Percentiles rank a stretch among this genome's conserved stretches.
Conservation (phyloP, 1,140 invertebrate species). For the Drosophila serrata region DNA sequence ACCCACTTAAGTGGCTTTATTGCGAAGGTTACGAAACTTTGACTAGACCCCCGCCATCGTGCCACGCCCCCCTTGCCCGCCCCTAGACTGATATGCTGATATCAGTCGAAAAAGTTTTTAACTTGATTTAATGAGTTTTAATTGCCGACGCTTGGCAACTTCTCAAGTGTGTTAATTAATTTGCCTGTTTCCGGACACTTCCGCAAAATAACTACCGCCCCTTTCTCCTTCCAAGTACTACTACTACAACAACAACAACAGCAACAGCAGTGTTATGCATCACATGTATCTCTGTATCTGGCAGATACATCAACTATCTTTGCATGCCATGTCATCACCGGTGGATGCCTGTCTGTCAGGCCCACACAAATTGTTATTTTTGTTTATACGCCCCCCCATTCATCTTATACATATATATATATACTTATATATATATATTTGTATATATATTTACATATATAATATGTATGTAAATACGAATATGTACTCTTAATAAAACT, state of each 20-base stretch:
- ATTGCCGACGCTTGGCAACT: slow-evolving; percentile 73
- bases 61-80: background rate
- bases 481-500: slow-evolving; percentile 70
- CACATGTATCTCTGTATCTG: slow-evolving; percentile 52
- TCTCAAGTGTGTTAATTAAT: slow-evolving; percentile 74
- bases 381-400: slow-evolving; percentile 9
- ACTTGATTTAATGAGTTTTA: slow-evolving; percentile 83
- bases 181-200: slow-evolving; percentile 46
- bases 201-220: slow-evolving; percentile 21
- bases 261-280: slow-evolving; percentile 1
- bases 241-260: too few relatives aligned
- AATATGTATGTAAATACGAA: background rate
- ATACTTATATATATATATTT: background rate
- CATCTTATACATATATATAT: background rate
- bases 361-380: slow-evolving; percentile 47
- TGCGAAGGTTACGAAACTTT: slow-evolving; percentile 82
- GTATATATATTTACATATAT: background rate
- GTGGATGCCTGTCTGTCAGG: slow-evolving; percentile 48
- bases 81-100: slow-evolving; percentile 39
- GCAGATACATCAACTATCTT: slow-evolving; percentile 55
- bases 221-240: background rate
- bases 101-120: slow-evolving; percentile 69
- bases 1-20: slow-evolving; percentile 85
- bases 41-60: slow-evolving; percentile 13
- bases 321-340: slow-evolving; percentile 53